These are phyloP conservation scores for Plutella xylostella DNA, from an alignment of 2,888 invertebrate species.

Conservation along the genomic window DNA sequence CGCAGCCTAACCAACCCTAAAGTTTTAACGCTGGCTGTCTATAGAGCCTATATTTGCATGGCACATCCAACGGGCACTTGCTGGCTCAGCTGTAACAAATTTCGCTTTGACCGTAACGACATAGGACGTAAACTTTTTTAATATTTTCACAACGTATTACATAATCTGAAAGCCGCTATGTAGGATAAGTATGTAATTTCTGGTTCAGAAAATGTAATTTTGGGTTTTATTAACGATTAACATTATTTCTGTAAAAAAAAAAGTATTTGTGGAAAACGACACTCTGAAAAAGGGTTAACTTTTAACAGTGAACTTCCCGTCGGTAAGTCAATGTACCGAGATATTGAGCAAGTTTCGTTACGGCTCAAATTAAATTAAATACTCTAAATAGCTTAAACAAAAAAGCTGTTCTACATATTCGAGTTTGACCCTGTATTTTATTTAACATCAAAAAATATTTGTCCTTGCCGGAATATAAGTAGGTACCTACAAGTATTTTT, in stretches of 20 bases:
- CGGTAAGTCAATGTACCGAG: neutral
- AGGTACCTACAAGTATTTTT: too few relatives aligned
- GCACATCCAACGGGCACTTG: constrained; percentile 8
- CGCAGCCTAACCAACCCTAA: too few relatives aligned
- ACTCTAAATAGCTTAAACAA: too few relatives aligned
- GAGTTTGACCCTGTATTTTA: neutral
- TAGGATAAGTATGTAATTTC: neutral
- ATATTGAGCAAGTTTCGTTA: too few relatives aligned
- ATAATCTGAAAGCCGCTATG: neutral
- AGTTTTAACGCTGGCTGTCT: too few relatives aligned
- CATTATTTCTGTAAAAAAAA: too few relatives aligned
- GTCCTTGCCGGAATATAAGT: neutral
- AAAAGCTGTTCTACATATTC: neutral
- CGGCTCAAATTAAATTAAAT: too few relatives aligned
- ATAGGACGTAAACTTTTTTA: constrained; percentile 6
- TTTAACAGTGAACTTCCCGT: neutral
- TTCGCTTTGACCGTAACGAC: constrained; percentile 7
- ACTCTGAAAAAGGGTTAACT: neutral
- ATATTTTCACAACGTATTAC: neutral
- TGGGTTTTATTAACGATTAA: neutral
- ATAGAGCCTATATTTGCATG: too few relatives aligned
- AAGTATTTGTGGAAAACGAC: neutral
- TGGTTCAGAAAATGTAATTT: neutral
- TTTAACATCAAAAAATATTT: neutral
- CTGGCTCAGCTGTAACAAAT: constrained; percentile 14